Evolutionary conservation across 2,113 vertebrate genomes (phyloP), one percentile per base, ranked within the genome.

Genomic region (Ptilorrhoa leucosticta): DNA sequence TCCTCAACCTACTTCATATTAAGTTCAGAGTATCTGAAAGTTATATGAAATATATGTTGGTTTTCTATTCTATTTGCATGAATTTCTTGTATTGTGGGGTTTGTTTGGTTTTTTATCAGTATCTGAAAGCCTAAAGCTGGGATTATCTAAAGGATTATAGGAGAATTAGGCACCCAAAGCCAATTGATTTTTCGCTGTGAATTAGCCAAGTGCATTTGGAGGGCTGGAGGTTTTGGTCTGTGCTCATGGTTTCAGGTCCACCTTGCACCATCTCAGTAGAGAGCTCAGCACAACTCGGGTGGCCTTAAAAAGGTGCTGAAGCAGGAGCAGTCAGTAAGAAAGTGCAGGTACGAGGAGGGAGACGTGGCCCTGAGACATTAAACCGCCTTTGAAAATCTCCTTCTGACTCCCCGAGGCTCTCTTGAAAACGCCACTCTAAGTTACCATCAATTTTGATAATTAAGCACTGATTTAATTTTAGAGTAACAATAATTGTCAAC

Each of bases 401-500:
- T 71, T 11, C 94, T 61, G 90, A 6, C 75, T 94, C 88, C 96
- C 92, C 15, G 23, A 77, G 94, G 92, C 96, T 83, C 88, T 86
- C 89, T 65, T 57, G 94, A 92, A 73, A 97, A 83, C 1, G 85
- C 95, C 96, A 95, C 93, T 94, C 64, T 14, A 54, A 95, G 90
- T 95, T 95, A 80, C 91, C 95, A 58, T 97, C 96, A 73, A 93
- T 90, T 95, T 92, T 4, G 86, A 94, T 94, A 96, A 97, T 96
- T 94, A 96, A 93, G 94, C 93, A 21, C 83, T 26, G 94, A 87
- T 96, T 97, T 97, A 97, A 96, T 95, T 94, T 95, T 63, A 90
- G 93, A 95, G 95, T 86, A 97, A 89, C 94, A 96, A 92, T 95
- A 97, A 96, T 92, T 93, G 94, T 95, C 94, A 90, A 95, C 95